Percentiles rank a stretch among this genome's conserved stretches.
These are phyloP conservation scores for Lasioglossum albipes DNA, from an alignment of 1,140 invertebrate genomes.

Conservation along the genomic window DNA sequence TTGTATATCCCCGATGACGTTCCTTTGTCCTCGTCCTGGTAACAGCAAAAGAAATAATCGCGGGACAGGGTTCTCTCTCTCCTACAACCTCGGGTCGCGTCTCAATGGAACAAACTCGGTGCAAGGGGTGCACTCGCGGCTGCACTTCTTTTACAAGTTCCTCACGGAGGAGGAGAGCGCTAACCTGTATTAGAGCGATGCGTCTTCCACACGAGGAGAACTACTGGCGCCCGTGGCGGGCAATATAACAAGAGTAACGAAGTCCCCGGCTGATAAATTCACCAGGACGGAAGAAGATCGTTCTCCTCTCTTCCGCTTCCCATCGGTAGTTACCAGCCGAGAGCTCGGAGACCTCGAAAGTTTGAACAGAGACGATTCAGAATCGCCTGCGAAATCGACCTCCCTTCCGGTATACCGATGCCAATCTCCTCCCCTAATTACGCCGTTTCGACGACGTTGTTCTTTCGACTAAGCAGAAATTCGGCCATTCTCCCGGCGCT, in stretches of 20 bases:
- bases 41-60: not conserved
- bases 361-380: conserved; percentile 48
- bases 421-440: conserved; percentile 62
- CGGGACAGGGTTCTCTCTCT: not conserved
- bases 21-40: not conserved
- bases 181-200: conserved; percentile 12
- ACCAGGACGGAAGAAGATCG: conserved; percentile 42
- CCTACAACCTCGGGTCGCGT: too few relatives aligned
- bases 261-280: conserved; percentile 61
- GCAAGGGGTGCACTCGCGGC: not conserved
- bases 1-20: not conserved
- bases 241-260: conserved; percentile 54
- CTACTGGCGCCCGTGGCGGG: conserved; percentile 13
- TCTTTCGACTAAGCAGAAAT: conserved; percentile 57
- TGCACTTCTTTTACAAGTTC: not conserved
- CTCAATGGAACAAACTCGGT: not conserved
- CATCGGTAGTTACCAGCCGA: conserved; percentile 28
- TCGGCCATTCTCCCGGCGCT: conserved; percentile 43
- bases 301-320: conserved; percentile 9
- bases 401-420: conserved; percentile 55
- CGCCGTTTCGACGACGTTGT: conserved; percentile 53
- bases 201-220: conserved; percentile 37
- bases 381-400: conserved; percentile 58
- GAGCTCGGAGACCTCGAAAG: conserved; percentile 44
- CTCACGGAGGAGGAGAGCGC: not conserved